A percentile compares a stretch with the other conserved stretches of the same genome.
phyloP scores from a whole-genome alignment of 2,888 invertebrate genomes.

The Terebella lapidaria region DNA sequence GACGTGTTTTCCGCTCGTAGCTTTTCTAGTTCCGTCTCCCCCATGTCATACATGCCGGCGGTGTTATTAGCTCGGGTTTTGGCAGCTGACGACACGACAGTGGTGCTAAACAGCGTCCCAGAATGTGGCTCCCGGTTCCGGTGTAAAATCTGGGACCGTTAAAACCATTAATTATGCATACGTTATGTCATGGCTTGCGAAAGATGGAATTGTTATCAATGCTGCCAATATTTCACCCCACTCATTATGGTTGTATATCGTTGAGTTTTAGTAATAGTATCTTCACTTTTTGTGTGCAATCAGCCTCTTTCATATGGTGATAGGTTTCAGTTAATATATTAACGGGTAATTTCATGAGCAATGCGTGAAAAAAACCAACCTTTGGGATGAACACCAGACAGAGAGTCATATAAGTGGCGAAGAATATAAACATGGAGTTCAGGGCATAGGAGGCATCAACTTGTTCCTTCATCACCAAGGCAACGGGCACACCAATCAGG shows the following conservation, averaged over 20 bases:
- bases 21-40: not conserved
- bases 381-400: slow-evolving; percentile 30
- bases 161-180: not conserved
- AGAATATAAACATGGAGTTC: slow-evolving; percentile 29
- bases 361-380: slow-evolving; percentile 19
- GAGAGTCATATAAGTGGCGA: slow-evolving; percentile 28
- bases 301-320: no score
- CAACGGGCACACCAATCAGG: slow-evolving; percentile 28
- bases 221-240: no score
- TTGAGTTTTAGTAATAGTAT: not conserved
- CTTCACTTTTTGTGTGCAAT: not conserved
- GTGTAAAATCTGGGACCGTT: slow-evolving; percentile 21
- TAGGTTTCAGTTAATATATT: not conserved
- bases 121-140: slow-evolving; percentile 27
- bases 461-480: slow-evolving; percentile 28
- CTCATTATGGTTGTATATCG: no score
- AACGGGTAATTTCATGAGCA: no score
- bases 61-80: not conserved
- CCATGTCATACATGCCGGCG: not conserved
- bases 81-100: not conserved
- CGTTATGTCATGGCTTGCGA: no score
- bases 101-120: slow-evolving; percentile 26
- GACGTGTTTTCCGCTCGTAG: not conserved
- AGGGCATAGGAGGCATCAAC: slow-evolving; percentile 28
- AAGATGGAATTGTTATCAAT: no score